phyloP scores from a whole-genome alignment of 2,113 vertebrate species.

The Pristiophorus japonicus region DNA sequence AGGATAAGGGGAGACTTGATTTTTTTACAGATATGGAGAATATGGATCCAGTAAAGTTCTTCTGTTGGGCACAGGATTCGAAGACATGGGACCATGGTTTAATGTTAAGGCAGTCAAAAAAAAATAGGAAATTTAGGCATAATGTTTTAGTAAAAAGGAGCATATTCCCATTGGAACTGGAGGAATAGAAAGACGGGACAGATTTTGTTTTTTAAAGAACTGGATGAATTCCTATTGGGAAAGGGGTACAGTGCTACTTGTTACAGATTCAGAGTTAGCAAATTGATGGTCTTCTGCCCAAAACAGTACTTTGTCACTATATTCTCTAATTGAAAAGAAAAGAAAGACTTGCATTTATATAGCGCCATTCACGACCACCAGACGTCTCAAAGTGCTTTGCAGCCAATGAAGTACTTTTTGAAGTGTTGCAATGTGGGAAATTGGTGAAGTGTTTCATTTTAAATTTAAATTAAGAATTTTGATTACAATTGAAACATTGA shows the following conservation, averaged over 20 bases:
- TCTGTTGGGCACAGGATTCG: background rate
- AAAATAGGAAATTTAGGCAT: background rate
- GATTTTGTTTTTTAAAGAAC: background rate
- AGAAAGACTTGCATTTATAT: too few species aligned
- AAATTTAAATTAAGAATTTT: background rate
- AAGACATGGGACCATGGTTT: background rate
- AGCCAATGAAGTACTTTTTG: too few species aligned
- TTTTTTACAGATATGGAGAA: background rate
- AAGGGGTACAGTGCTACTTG: background rate
- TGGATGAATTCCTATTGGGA: background rate
- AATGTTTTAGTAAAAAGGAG: background rate
- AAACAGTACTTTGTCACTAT: background rate
- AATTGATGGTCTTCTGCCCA: background rate
- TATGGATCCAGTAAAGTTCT: background rate
- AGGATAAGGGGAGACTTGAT: background rate
- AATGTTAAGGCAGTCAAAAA: background rate
- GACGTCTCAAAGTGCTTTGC: too few species aligned
- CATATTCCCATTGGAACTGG: too few species aligned
- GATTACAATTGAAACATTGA: background rate
- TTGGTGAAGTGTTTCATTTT: background rate
- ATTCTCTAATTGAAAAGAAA: too few species aligned
- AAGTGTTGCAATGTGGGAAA: too few species aligned
- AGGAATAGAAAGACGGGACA: background rate
- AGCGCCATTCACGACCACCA: too few species aligned
- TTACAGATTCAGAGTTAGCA: background rate